Evolutionary conservation across 2,797 vertebrate species (phyloP).

Genomic region (Bufotes viridis): DNA sequence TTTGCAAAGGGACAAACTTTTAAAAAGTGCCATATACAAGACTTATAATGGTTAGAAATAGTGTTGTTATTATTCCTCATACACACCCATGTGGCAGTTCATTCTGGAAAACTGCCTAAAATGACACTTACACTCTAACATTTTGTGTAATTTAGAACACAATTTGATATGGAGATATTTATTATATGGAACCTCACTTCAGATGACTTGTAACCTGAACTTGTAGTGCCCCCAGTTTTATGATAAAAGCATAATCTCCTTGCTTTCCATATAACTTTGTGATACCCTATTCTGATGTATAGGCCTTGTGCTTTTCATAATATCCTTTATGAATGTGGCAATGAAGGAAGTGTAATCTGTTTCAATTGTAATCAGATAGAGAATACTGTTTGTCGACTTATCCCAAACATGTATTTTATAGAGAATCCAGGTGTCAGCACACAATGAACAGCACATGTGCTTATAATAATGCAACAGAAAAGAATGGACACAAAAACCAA

Average conservation of each 20-base stretch:
- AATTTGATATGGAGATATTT: too few relatives aligned
- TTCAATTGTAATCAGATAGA: conserved; percentile 4
- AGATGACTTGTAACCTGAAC: not conserved
- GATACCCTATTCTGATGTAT: not conserved
- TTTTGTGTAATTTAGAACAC: too few relatives aligned
- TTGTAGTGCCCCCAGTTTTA: not conserved
- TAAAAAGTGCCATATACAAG: too few relatives aligned
- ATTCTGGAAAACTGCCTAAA: too few relatives aligned
- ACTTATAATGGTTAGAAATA: too few relatives aligned
- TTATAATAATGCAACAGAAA: not conserved
- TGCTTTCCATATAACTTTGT: not conserved
- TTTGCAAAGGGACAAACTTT: too few relatives aligned
- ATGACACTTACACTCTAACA: too few relatives aligned
- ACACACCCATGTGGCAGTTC: too few relatives aligned
- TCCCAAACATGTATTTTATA: conserved; percentile 17
- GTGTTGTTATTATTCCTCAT: too few relatives aligned
- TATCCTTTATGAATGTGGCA: conserved; percentile 11
- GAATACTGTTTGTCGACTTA: conserved; percentile 8
- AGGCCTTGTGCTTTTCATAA: not conserved
- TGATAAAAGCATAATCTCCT: not conserved
- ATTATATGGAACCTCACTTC: not conserved
- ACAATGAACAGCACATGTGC: conserved; percentile 44
- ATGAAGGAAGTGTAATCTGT: conserved; percentile 11
- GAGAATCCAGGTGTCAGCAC: not conserved
- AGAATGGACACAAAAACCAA: conserved; percentile 2